Evolutionary conservation across 2,113 vertebrate species (phyloP), one percentile per base, ranked within the genome.

Genomic region (Hiodon tergisus): DNA sequence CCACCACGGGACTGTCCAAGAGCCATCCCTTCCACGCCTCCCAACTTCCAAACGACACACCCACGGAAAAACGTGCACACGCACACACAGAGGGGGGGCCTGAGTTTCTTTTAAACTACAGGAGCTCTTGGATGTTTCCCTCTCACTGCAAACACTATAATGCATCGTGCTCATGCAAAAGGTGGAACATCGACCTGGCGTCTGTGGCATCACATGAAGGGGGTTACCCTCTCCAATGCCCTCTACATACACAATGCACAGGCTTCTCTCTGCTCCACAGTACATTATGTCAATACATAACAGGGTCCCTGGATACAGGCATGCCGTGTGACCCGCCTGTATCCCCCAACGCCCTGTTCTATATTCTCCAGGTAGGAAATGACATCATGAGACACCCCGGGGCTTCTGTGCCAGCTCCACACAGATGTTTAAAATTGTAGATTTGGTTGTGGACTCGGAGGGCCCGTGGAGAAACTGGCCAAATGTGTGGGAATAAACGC

Each of bases 351-450:
- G 11, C 31, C n/a, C 57, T 58, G 55, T 8, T 69, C n/a, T 69
- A 73, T 31, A 75, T 14, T 69, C 58, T 76, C 51, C 16, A 62
- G 31, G 11, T 59, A 74, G n/a, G 53, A 57, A 57, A 53, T 50
- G 46, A 67, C 73, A 57, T 50, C 73, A 74, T 59, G 63, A 55
- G 62, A n/a, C 73, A 67, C 13, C 8, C 53, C 53, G 54, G 51
- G 17, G 4, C 16, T 47, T 17, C 6, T n/a, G 54, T 9, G 51
- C 50, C 14, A 63, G 61, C 14, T 6, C 6, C 5, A 14, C 16
- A 16, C 13, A 63, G 60, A 11, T n/a, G 4, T 13, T n/a, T 57
- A 1, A 57, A 5, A 57, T 10, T 31, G 31, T 31, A 31, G 31
- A 31, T 31, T 31, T 31, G 31, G 31, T 31, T 31, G 31, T 31